phyloP scores from a whole-genome alignment of 2,888 invertebrate species.

The Neoaliturus tenellus region DNA sequence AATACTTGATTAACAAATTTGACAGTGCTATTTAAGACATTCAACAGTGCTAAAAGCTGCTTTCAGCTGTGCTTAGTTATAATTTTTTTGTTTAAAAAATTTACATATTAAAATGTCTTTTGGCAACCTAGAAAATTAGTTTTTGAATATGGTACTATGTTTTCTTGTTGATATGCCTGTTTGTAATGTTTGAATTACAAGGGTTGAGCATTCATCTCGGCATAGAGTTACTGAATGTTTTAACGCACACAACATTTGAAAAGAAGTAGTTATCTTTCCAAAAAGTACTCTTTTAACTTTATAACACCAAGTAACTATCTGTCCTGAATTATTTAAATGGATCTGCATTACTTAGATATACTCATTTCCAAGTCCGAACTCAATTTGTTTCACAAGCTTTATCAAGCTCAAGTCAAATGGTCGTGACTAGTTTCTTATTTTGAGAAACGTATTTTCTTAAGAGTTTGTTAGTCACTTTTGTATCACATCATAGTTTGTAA shows the following conservation, averaged over 20 bases:
- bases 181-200: no score
- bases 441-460: slow-evolving; percentile 46
- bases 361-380: neutral
- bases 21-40: no score
- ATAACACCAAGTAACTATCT: slow-evolving; percentile 1
- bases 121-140: no score
- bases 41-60: no score
- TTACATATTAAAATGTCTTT: no score
- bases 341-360: slow-evolving; percentile 8
- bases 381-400: slow-evolving; percentile 2
- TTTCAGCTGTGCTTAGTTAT: no score
- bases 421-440: slow-evolving; percentile 16
- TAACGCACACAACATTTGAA: neutral
- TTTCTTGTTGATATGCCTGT: no score
- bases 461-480: slow-evolving; percentile 12
- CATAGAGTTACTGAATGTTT: neutral
- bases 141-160: no score
- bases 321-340: neutral
- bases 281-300: neutral
- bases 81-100: no score
- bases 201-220: neutral
- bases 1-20: no score
- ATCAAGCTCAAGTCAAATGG: slow-evolving; percentile 6
- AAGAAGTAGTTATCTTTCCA: neutral
- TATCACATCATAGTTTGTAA: slow-evolving; percentile 19